Conservation (phyloP, 2,113 vertebrate genomes). For the Vanacampus margaritifer region DNA sequence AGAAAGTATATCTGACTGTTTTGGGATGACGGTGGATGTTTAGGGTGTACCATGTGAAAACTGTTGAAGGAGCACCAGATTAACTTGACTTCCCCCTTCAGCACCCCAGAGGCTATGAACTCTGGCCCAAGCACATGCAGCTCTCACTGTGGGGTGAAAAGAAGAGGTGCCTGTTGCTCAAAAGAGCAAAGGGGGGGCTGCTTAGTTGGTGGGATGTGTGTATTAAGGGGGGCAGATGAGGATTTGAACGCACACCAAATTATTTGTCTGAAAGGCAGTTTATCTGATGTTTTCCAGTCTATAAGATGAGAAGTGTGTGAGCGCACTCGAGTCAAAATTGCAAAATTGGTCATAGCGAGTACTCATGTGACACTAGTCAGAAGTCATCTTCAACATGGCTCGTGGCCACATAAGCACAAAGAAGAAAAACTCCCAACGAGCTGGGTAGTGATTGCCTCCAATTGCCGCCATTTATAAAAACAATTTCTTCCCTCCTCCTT, state of each 20-base stretch:
- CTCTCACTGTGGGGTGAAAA: conserved; percentile 36
- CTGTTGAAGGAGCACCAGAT: conserved; percentile 70
- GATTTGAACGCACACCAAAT: conserved; percentile 60
- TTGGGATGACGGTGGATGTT: conserved; percentile 24
- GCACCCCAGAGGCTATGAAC: conserved; percentile 63
- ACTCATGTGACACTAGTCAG: conserved; percentile 52
- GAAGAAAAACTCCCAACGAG: conserved; percentile 24
- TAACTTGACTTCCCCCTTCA: conserved; percentile 69
- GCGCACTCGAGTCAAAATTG: conserved; percentile 46
- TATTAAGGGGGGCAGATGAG: conserved; percentile 30
- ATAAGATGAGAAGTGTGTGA: conserved; percentile 4
- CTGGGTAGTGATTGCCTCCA: conserved; percentile 26
- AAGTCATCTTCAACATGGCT: conserved; percentile 22
- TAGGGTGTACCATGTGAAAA: conserved; percentile 61
- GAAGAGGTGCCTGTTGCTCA: conserved; percentile 49
- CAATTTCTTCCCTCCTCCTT: conserved; percentile 19
- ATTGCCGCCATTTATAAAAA: conserved; percentile 41
- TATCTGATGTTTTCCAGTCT: conserved; percentile 65
- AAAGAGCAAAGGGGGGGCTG: conserved; percentile 38
- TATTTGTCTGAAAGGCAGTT: conserved; percentile 69
- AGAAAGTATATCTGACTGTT: conserved; percentile 45
- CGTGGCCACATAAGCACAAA: conserved; percentile 36
- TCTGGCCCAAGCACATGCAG: conserved; percentile 59
- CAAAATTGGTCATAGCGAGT: conserved; percentile 53
- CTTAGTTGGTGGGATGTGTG: conserved; percentile 35